These are phyloP conservation scores for Oscheius sp. DNA, from an alignment of 2,888 invertebrate genomes.

Conservation along the genomic window DNA sequence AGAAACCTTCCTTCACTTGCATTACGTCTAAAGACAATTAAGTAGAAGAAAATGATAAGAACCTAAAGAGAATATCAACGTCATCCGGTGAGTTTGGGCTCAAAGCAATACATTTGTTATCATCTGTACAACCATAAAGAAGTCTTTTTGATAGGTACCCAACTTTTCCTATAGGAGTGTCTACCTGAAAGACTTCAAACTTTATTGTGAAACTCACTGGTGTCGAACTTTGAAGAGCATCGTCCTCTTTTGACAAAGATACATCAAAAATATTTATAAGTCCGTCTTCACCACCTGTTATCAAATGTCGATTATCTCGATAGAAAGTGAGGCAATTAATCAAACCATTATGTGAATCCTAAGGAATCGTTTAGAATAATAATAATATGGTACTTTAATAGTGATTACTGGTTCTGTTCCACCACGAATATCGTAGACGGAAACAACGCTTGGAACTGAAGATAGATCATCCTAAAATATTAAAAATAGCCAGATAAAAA, in stretches of 20 bases:
- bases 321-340: constrained; percentile 39
- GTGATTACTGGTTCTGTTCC: constrained; percentile 38
- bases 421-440: constrained; percentile 42
- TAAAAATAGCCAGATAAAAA: not conserved
- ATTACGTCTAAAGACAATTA: constrained; percentile 5
- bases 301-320: constrained; percentile 35
- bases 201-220: constrained; percentile 2
- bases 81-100: constrained; percentile 31
- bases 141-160: constrained; percentile 28
- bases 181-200: constrained; percentile 18
- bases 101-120: constrained; percentile 28
- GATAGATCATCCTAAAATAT: constrained; percentile 6
- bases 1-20: constrained; percentile 26
- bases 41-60: not conserved
- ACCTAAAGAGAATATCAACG: constrained; percentile 33
- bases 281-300: constrained; percentile 37
- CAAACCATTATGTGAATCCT: constrained; percentile 31
- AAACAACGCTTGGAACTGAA: constrained; percentile 31
- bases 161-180: constrained; percentile 25
- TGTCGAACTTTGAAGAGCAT: constrained; percentile 28
- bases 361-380: constrained; percentile 2
- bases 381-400: constrained; percentile 19
- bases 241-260: constrained; percentile 28
- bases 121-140: constrained; percentile 29
- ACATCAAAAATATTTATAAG: constrained; percentile 34